Conservation (phyloP, 2,797 vertebrate species). For the Octomys mimax region DNA sequence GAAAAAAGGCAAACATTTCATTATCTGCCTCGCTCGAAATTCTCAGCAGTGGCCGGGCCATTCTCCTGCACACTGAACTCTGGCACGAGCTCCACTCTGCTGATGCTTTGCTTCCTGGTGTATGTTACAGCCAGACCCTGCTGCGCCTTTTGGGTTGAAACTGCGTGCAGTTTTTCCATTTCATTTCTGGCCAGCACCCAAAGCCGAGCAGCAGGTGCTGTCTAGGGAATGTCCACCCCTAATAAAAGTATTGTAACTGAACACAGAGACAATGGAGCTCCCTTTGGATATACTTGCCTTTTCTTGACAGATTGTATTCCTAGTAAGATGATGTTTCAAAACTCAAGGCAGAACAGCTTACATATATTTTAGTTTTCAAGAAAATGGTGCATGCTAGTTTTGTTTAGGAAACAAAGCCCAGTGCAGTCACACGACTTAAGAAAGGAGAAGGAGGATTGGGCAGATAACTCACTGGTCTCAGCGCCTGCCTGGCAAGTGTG, state of each 20-base stretch:
- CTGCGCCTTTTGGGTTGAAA: conserved; percentile 80
- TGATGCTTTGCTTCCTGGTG: conserved; percentile 57
- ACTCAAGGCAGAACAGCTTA: conserved; percentile 72
- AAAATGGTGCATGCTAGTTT: conserved; percentile 20
- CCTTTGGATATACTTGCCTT: conserved; percentile 82
- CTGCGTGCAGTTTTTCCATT: conserved; percentile 81
- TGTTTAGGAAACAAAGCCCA: conserved; percentile 74
- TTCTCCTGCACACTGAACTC: background rate
- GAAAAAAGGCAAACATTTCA: background rate
- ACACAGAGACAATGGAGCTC: conserved; percentile 86
- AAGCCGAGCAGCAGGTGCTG: conserved; percentile 88
- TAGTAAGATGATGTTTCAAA: conserved; percentile 83
- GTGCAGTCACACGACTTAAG: conserved; percentile 70
- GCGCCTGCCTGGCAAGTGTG: too few species aligned
- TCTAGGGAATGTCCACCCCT: conserved; percentile 87
- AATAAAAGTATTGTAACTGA: conserved; percentile 87
- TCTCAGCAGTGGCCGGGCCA: background rate
- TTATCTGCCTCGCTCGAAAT: background rate
- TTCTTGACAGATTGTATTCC: conserved; percentile 85
- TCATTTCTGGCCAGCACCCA: conserved; percentile 86
- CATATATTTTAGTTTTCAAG: conserved; percentile 70
- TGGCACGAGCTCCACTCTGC: conserved; percentile 20
- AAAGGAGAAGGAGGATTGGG: background rate
- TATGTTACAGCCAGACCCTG: conserved; percentile 81
- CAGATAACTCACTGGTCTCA: too few species aligned